Conservation (phyloP, 2,113 vertebrate species). For the Notarius lentiginosus region DNA sequence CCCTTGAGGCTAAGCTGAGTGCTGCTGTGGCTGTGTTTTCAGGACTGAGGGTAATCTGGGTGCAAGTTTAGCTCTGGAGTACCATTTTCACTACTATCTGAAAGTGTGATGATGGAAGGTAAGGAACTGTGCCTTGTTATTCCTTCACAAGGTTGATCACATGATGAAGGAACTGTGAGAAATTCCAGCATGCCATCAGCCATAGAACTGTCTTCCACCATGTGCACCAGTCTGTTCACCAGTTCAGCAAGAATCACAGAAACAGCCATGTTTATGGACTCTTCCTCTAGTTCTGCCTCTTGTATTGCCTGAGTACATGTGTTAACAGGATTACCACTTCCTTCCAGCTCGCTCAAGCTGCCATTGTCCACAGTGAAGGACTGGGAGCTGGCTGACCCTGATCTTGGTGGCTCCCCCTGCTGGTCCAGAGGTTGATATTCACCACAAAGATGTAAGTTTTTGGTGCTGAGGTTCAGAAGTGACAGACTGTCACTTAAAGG, state of each 20-base stretch:
- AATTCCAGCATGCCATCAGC: slow-evolving; percentile 73
- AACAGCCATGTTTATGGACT: slow-evolving; percentile 79
- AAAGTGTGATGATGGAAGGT: slow-evolving; percentile 83
- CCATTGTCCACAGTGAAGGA: slow-evolving; percentile 86
- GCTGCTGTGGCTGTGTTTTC: slow-evolving; percentile 90
- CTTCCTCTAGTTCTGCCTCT: slow-evolving; percentile 68
- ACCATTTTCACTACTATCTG: slow-evolving; percentile 65
- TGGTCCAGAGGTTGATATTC: slow-evolving; percentile 86
- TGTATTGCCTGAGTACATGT: slow-evolving; percentile 68
- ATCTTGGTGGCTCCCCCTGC: slow-evolving; percentile 86
- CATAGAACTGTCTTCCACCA: slow-evolving; percentile 73
- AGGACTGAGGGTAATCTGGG: slow-evolving; percentile 75
- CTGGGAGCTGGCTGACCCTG: slow-evolving; percentile 87
- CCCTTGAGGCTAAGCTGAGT: slow-evolving; percentile 94
- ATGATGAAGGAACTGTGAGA: slow-evolving; percentile 59
- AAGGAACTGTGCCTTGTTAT: slow-evolving; percentile 93
- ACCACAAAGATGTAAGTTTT: slow-evolving; percentile 85
- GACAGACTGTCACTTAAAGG: slow-evolving; percentile 94
- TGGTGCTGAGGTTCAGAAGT: slow-evolving; percentile 91
- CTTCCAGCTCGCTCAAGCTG: slow-evolving; percentile 84
- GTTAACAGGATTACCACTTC: slow-evolving; percentile 44
- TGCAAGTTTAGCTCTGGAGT: slow-evolving; percentile 70
- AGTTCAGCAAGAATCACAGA: slow-evolving; percentile 84
- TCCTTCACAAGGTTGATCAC: slow-evolving; percentile 75
- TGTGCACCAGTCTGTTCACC: slow-evolving; percentile 80